These are phyloP conservation scores for Elymnias hypermnestra DNA, from an alignment of 1,140 invertebrate genomes.

Conservation along the genomic window DNA sequence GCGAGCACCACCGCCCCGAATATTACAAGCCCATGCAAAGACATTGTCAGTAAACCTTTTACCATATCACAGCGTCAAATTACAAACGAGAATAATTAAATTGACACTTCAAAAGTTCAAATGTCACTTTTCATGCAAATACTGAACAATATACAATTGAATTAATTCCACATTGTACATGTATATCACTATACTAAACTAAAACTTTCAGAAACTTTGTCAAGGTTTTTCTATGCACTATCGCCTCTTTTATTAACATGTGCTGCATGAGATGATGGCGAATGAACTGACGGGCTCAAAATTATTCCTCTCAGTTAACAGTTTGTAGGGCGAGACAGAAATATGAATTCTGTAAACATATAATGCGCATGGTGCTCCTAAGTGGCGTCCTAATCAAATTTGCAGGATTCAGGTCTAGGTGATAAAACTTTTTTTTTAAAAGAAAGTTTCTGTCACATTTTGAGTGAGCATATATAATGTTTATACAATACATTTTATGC, in stretches of 20 bases:
- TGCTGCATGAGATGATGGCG: slow-evolving; percentile 31
- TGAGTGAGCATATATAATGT: no score
- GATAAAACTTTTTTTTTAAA: slow-evolving; percentile 11
- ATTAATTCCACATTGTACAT: not conserved
- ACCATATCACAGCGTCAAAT: slow-evolving; percentile 11
- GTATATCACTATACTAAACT: not conserved
- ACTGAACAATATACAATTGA: no score
- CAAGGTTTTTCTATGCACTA: no score
- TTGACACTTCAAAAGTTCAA: not conserved
- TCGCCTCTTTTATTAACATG: no score
- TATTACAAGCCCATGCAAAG: slow-evolving; percentile 49
- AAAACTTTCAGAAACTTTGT: no score
- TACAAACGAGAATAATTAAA: not conserved
- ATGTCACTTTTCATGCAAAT: no score
- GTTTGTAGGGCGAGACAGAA: slow-evolving; percentile 38
- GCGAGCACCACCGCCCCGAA: slow-evolving; percentile 36
- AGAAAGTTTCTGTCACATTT: no score
- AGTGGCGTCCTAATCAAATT: slow-evolving; percentile 62
- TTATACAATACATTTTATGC: no score
- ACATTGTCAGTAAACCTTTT: slow-evolving; percentile 35
- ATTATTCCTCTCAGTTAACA: slow-evolving; percentile 49
- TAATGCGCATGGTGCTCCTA: slow-evolving; percentile 33
- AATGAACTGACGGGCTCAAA: slow-evolving; percentile 45
- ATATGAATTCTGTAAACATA: slow-evolving; percentile 59
- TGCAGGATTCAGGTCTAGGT: slow-evolving; percentile 27